A percentile compares a stretch with the other conserved stretches of the same genome.
Conservation (phyloP, 2,888 invertebrate species). For the Erpobdella octoculata region DNA sequence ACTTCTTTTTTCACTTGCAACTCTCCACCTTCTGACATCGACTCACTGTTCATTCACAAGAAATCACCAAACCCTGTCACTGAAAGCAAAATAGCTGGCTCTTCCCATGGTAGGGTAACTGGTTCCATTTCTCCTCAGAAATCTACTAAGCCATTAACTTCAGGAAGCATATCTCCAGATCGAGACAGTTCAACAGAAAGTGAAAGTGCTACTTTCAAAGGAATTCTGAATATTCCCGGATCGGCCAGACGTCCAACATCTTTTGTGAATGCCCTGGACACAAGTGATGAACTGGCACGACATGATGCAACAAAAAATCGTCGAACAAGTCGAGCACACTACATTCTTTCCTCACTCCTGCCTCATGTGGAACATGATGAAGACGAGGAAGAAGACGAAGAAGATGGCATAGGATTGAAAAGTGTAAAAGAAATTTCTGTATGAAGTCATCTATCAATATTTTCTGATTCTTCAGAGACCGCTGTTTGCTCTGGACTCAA, state of each 20-base stretch:
- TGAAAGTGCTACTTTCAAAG: neutral
- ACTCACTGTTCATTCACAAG: too few species aligned
- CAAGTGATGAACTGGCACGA: conserved; percentile 46
- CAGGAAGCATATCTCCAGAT: neutral
- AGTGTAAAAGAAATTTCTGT: conserved; percentile 13
- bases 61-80: too few species aligned
- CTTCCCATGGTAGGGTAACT: too few species aligned
- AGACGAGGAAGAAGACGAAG: conserved; percentile 21
- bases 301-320: conserved; percentile 6
- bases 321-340: conserved; percentile 17
- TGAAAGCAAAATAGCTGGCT: too few species aligned
- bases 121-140: too few species aligned
- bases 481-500: too few species aligned
- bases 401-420: neutral
- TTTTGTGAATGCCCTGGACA: conserved; percentile 51
- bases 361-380: conserved; percentile 24
- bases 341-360: conserved; percentile 18
- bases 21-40: conserved; percentile 12
- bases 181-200: conserved; percentile 8
- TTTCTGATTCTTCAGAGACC: too few species aligned
- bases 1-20: conserved; percentile 22
- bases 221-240: conserved; percentile 35
- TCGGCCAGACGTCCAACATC: conserved; percentile 46
- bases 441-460: too few species aligned
- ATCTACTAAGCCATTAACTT: neutral